Conservation (phyloP, 2,113 vertebrate species). For the Fukomys damarensis region DNA sequence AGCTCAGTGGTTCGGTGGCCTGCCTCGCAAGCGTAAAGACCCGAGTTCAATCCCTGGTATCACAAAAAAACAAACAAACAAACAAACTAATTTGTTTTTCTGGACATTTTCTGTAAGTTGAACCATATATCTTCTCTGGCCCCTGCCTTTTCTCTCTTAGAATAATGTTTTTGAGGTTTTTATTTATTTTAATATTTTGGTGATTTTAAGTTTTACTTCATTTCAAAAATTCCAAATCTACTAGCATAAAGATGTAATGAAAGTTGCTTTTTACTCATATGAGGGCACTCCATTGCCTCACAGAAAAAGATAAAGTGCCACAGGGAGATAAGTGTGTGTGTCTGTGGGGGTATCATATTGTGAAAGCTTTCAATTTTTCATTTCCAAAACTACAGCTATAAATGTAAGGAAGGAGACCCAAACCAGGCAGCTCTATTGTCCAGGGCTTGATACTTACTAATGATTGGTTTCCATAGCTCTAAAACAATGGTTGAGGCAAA, state of each 20-base stretch:
- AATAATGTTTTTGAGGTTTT: not conserved
- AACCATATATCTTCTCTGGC: not conserved
- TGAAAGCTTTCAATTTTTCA: not conserved
- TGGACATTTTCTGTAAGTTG: not conserved
- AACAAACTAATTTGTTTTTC: no score
- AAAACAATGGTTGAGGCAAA: not conserved
- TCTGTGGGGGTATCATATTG: not conserved
- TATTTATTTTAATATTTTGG: not conserved
- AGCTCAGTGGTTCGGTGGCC: no score
- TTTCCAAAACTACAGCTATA: not conserved
- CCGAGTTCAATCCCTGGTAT: no score
- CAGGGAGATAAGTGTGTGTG: not conserved
- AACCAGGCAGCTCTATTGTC: not conserved
- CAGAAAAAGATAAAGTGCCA: not conserved
- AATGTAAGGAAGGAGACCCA: not conserved
- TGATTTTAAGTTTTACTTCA: not conserved
- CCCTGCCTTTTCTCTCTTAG: not conserved
- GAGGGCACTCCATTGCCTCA: not conserved
- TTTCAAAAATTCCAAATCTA: conserved; percentile 26
- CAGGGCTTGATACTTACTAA: not conserved
- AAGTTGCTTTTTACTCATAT: not conserved
- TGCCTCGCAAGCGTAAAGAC: no score
- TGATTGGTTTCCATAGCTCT: not conserved
- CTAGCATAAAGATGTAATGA: not conserved
- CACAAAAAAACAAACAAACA: no score